Base-by-base conservation (phyloP, 2,113 vertebrate genomes). In the Ivindomyrus marchei region DNA sequence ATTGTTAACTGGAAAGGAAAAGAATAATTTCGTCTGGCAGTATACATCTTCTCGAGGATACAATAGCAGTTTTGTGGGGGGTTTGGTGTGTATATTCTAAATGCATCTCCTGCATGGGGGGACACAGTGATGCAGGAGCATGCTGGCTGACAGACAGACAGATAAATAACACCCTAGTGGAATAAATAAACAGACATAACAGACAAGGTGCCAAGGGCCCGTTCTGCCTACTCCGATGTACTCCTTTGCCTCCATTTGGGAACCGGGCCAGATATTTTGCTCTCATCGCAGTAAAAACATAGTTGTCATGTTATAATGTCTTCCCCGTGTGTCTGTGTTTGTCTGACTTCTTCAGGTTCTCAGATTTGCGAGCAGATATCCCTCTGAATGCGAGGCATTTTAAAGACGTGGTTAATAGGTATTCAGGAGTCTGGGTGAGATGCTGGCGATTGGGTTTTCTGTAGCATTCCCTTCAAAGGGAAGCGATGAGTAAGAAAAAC, bases 181-280 rank as follows among this genome's bases (percentile, higher is more conserved):
- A 93, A 92, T 95, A 95, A 96, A 96, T 94, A 96, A 95, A 96
- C 94, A 95, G 93, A 94, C 94, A 96, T 95, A 95, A 96, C 95
- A 94, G 95, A 94, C 95, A 94, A 93, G 95, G 95, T 27, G 95
- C 95, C 93, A 91, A 93, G 93, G 93, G 95, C 93, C 62, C 92
- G 94, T 93, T 91, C 91, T 92, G 93, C 93, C 92, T 92, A 85
- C 87, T 88, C 90, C 91, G 80, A 92, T 91, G 90, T 86, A 90
- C 91, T 89, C 90, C 91, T 91, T 88, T 88, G 85, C 89, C 90
- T 50, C 90, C 66, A 87, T 50, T 90, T 90, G 66, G 74, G 39
- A 88, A 80, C 31, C 45, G 89, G 62, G 91, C 56, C 66, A 88
- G 90, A 83, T 87, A 91, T 88, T 89, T 90, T 89, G 88, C 89